A percentile compares a stretch with the other conserved stretches of the same genome.
phyloP scores from a whole-genome alignment of 2,888 invertebrate genomes.

The Leptopterna dolabrata region DNA sequence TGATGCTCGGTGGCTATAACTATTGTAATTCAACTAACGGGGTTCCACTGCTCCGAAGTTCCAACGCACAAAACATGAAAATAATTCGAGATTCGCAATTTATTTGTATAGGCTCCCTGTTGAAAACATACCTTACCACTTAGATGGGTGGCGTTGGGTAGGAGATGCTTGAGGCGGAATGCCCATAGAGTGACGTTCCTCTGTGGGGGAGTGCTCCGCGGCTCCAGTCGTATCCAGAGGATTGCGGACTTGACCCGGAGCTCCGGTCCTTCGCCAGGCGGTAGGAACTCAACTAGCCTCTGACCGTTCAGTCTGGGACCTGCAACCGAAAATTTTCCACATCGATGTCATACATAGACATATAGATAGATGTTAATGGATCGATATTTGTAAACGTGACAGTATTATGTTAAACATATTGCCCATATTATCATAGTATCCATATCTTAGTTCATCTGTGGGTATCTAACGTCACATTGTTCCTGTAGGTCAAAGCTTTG shows the following conservation, averaged over 20 bases:
- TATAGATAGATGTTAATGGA: no score
- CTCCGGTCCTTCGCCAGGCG: constrained; percentile 70
- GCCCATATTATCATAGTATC: no score
- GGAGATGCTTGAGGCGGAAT: constrained; percentile 71
- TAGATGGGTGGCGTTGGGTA: constrained; percentile 72
- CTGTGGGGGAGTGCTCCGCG: constrained; percentile 67
- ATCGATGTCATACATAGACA: no score
- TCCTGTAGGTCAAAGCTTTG: no score
- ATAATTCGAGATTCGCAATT: background rate
- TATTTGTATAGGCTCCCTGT: constrained; percentile 1
- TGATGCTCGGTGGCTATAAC: no score
- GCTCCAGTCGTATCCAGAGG: constrained; percentile 79
- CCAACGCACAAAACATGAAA: background rate
- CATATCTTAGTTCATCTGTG: no score
- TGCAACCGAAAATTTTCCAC: background rate
- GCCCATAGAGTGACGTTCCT: constrained; percentile 78
- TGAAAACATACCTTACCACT: constrained; percentile 71
- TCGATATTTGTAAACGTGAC: no score
- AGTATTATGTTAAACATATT: no score
- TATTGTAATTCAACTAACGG: no score
- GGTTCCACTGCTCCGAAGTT: no score
- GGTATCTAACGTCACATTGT: no score
- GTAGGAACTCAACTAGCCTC: constrained; percentile 85
- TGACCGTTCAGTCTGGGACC: constrained; percentile 82
- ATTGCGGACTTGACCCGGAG: constrained; percentile 82